Percentiles rank a stretch among this genome's conserved stretches.
Evolutionary conservation across 2,888 invertebrate genomes (phyloP).

Genomic region (Drosophila mimetica): DNA sequence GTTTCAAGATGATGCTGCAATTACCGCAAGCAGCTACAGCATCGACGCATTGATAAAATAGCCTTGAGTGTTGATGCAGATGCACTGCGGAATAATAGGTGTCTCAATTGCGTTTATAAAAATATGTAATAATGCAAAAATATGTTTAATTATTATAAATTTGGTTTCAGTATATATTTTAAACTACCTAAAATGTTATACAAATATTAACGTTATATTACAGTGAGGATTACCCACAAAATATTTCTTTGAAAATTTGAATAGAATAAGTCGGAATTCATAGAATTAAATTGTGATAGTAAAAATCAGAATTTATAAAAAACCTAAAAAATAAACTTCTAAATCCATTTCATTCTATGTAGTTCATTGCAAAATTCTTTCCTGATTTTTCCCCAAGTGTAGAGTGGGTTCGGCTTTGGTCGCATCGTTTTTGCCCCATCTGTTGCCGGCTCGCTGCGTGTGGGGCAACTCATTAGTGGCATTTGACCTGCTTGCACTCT

Average conservation of each 20-base stretch:
- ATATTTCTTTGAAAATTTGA: too few species aligned
- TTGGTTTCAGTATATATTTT: too few species aligned
- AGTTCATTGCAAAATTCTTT: neutral
- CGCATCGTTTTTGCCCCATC: constrained; percentile 43
- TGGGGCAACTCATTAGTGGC: constrained; percentile 81
- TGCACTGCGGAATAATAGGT: constrained; percentile 6
- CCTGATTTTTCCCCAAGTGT: constrained; percentile 1
- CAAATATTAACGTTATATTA: too few species aligned
- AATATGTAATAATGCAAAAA: too few species aligned
- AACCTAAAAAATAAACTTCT: too few species aligned
- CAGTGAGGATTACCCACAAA: too few species aligned
- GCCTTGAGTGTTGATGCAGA: constrained; percentile 66
- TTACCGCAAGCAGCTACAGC: constrained; percentile 62
- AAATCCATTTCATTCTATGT: neutral
- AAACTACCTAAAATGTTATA: too few species aligned
- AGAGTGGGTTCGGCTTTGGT: constrained; percentile 27
- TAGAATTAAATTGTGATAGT: too few species aligned
- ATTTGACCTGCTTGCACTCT: constrained; percentile 78
- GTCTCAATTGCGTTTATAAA: too few species aligned
- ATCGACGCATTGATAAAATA: constrained; percentile 71
- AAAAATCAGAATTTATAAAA: too few species aligned
- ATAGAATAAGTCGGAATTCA: too few species aligned
- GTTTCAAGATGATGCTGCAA: constrained; percentile 74
- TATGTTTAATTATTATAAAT: too few species aligned
- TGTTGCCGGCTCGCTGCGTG: constrained; percentile 59